phyloP scores from a whole-genome alignment of 2,797 vertebrate genomes.

The Gorsachius magnificus region DNA sequence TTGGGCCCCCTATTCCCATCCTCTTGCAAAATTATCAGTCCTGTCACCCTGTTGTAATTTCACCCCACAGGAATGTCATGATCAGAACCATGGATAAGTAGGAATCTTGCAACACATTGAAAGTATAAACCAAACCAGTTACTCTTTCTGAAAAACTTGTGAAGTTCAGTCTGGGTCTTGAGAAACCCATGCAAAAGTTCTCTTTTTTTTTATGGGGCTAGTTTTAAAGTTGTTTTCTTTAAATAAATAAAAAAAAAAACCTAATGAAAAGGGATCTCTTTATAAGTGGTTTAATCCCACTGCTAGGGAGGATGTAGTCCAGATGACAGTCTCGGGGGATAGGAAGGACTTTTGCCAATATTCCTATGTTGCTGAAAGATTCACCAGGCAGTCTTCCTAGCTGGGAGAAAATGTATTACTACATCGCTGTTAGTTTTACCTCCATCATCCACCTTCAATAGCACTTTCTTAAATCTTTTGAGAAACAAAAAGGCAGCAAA shows the following conservation, averaged over 20 bases:
- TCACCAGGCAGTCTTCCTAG: slow-evolving; percentile 70
- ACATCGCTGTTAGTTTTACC: not conserved
- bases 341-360: slow-evolving; percentile 80
- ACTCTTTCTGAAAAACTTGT: slow-evolving; percentile 48
- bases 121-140: slow-evolving; percentile 31
- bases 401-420: slow-evolving; percentile 24
- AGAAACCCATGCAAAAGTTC: slow-evolving; percentile 36
- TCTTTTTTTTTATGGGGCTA: not conserved
- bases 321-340: slow-evolving; percentile 74
- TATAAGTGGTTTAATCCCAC: slow-evolving; percentile 66
- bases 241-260: not conserved
- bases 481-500: not conserved
- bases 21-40: not conserved
- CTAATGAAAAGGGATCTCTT: slow-evolving; percentile 35
- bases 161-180: slow-evolving; percentile 16
- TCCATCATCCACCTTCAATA: not conserved
- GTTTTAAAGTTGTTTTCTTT: slow-evolving; percentile 48
- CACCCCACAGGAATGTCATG: not conserved
- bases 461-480: not conserved
- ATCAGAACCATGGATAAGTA: not conserved
- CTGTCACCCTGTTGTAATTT: not conserved
- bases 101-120: slow-evolving; percentile 9
- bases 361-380: slow-evolving; percentile 81
- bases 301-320: slow-evolving; percentile 56
- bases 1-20: not conserved